Evolutionary conservation across 2,888 invertebrate genomes (phyloP).

Genomic region (Drosophila paracracens): DNA sequence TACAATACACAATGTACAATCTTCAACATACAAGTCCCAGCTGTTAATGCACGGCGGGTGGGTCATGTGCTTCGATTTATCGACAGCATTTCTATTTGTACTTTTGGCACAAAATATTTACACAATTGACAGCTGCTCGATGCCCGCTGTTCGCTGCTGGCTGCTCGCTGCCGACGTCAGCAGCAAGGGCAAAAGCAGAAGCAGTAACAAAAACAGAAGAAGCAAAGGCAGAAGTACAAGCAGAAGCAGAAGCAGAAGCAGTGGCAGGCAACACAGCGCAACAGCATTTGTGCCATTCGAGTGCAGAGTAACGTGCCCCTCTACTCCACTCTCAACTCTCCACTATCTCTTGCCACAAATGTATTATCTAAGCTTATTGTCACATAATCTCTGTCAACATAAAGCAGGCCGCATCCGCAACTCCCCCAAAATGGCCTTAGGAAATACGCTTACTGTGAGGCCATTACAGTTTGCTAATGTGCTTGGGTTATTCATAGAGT

Average conservation of each 20-base stretch:
- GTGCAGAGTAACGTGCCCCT: background rate
- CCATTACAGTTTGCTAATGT: slow-evolving; percentile 29
- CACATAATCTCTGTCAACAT: slow-evolving; percentile 72
- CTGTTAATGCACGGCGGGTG: slow-evolving; percentile 65
- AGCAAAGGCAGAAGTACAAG: background rate
- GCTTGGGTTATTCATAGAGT: slow-evolving; percentile 2
- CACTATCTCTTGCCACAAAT: slow-evolving; percentile 2
- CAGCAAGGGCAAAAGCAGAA: background rate
- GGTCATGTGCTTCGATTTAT: slow-evolving; percentile 77
- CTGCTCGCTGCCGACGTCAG: background rate
- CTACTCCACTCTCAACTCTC: background rate
- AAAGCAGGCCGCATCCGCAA: slow-evolving; percentile 34
- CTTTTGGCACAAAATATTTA: slow-evolving; percentile 78
- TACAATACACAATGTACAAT: background rate
- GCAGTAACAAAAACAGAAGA: background rate
- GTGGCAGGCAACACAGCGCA: slow-evolving; percentile 7
- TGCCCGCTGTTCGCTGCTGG: slow-evolving; percentile 15
- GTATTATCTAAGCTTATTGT: slow-evolving; percentile 76
- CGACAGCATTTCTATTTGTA: slow-evolving; percentile 72
- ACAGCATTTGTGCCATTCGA: slow-evolving; percentile 5
- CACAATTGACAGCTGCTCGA: slow-evolving; percentile 73
- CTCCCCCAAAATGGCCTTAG: slow-evolving; percentile 5
- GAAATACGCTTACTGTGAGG: slow-evolving; percentile 27
- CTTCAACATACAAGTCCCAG: slow-evolving; percentile 54
- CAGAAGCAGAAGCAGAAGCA: background rate